phyloP scores from a whole-genome alignment of 2,113 vertebrate species.

The Scomber scombrus region DNA sequence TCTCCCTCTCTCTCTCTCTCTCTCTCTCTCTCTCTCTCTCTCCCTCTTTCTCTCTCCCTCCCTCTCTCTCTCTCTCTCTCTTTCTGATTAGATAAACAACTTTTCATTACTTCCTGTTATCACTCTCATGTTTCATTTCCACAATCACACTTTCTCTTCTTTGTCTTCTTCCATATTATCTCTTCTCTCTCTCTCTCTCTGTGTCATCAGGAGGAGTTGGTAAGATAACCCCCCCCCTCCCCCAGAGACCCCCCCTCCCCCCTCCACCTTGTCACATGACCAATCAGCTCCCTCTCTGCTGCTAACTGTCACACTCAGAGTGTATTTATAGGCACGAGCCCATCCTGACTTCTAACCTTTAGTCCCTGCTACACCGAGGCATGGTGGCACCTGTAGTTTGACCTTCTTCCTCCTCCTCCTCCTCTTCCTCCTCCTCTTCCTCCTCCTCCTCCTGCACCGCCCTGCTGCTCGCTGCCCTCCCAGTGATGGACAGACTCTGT shows the following conservation, averaged over 20 bases:
- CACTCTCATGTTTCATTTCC: slow-evolving; percentile 33
- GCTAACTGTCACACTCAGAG: not conserved
- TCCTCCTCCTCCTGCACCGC: not conserved
- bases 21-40: too few relatives aligned
- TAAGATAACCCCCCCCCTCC: slow-evolving; percentile 59
- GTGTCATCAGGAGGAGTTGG: slow-evolving; percentile 81
- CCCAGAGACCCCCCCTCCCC: not conserved
- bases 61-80: too few relatives aligned
- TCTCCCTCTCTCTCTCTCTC: too few relatives aligned
- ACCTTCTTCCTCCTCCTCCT: too few relatives aligned
- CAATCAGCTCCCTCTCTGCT: not conserved
- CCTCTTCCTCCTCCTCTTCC: not conserved
- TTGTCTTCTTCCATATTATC: slow-evolving; percentile 17
- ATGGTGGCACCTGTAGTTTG: slow-evolving; percentile 26
- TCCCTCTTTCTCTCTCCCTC: too few relatives aligned
- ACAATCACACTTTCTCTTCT: slow-evolving; percentile 14
- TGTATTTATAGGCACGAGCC: not conserved
- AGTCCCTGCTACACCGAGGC: slow-evolving; percentile 32
- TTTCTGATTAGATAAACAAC: not conserved
- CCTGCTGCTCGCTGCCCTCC: slow-evolving; percentile 29
- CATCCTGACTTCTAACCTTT: slow-evolving; percentile 21
- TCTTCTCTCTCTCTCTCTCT: slow-evolving; percentile 33
- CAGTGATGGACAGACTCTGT: not conserved
- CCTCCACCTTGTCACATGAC: not conserved
- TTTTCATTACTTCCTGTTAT: slow-evolving; percentile 13